phyloP scores from a whole-genome alignment of 2,797 vertebrate species.

The Epinephelus awoara region DNA sequence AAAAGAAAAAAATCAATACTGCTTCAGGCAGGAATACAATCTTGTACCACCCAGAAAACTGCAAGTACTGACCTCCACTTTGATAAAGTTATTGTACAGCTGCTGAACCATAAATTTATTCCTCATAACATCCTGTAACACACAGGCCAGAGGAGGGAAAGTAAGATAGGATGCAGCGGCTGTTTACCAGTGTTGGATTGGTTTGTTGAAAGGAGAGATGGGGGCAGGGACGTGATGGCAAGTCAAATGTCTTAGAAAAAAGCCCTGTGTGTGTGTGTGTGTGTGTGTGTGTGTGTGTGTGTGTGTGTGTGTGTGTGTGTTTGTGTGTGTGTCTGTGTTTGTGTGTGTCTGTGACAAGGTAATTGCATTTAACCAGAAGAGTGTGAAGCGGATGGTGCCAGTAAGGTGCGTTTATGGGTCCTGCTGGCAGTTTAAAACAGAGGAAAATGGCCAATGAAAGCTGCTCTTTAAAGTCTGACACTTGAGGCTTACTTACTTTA shows the following conservation, averaged over 20 bases:
- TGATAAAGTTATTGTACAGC: constrained; percentile 12
- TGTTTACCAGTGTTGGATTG: constrained; percentile 9
- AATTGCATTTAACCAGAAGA: constrained; percentile 6
- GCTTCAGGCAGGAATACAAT: constrained; percentile 18
- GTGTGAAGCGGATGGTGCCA: constrained; percentile 3
- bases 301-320: too few species aligned
- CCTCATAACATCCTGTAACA: constrained; percentile 1
- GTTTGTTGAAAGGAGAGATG: constrained; percentile 6
- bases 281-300: background rate
- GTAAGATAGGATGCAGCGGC: constrained; percentile 22
- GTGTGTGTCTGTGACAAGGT: background rate
- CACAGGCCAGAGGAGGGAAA: background rate
- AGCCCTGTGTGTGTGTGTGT: constrained; percentile 2
- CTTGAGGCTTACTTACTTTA: too few species aligned
- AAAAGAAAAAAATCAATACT: constrained; percentile 38
- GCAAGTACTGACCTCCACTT: constrained; percentile 20
- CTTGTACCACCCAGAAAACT: constrained; percentile 11
- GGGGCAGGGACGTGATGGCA: constrained; percentile 23
- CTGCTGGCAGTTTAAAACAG: constrained; percentile 7
- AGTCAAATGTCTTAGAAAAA: constrained; percentile 32
- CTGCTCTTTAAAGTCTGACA: too few species aligned
- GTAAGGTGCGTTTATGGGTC: background rate
- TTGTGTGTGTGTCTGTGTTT: too few species aligned
- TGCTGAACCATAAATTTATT: constrained; percentile 15
- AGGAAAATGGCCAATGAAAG: too few species aligned